These are phyloP conservation scores for Spodoptera picta DNA, from an alignment of 2,888 invertebrate species.

Conservation along the genomic window DNA sequence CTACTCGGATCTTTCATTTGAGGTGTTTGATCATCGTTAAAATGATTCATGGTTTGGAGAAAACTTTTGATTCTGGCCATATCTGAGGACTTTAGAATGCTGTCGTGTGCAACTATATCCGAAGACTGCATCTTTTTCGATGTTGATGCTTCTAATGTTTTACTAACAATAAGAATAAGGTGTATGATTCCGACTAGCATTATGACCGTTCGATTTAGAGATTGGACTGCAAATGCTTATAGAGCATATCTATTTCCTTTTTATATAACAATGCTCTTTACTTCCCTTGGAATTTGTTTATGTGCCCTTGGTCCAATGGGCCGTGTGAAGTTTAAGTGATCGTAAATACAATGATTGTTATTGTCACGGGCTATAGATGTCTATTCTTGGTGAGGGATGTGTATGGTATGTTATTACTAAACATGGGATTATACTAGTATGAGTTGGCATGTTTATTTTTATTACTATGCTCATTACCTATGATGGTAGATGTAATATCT, in stretches of 20 bases:
- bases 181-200: slow-evolving; percentile 22
- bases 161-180: slow-evolving; percentile 25
- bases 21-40: slow-evolving; percentile 5
- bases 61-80: slow-evolving; percentile 28
- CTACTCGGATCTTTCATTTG: slow-evolving; percentile 24
- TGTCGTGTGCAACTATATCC: background rate
- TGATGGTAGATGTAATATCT: no score
- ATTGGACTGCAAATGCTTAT: background rate
- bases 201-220: slow-evolving; percentile 7
- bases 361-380: slow-evolving; percentile 18
- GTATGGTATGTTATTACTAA: slow-evolving; percentile 1
- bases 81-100: slow-evolving; percentile 26
- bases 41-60: slow-evolving; percentile 10
- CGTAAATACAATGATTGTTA: slow-evolving; percentile 14
- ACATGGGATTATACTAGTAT: no score
- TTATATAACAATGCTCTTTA: slow-evolving; percentile 31
- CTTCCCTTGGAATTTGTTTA: slow-evolving; percentile 21
- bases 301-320: slow-evolving; percentile 19
- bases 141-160: background rate
- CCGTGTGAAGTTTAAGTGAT: slow-evolving; percentile 10
- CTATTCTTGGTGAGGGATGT: background rate
- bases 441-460: no score
- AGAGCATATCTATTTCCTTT: background rate
- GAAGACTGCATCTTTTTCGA: background rate
- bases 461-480: no score